These are phyloP conservation scores for Blastobasis adustella DNA, from an alignment of 2,888 invertebrate genomes.

Conservation along the genomic window DNA sequence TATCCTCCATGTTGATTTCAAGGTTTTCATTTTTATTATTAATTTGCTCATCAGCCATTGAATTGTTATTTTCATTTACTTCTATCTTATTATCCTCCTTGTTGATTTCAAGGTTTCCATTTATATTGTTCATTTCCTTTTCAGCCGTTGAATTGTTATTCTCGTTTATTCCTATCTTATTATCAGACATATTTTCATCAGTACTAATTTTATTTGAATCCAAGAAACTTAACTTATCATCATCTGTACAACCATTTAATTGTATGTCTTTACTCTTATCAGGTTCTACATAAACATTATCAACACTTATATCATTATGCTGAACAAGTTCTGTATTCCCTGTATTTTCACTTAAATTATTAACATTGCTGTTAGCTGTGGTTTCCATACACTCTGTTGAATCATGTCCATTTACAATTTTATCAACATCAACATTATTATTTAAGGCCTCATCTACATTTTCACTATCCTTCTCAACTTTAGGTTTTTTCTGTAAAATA, in stretches of 20 bases:
- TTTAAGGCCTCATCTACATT: neutral
- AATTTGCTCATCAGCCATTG: too few relatives aligned
- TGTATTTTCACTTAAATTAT: too few relatives aligned
- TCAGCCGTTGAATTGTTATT: neutral
- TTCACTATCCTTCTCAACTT: neutral
- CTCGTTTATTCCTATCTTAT: conserved; percentile 1
- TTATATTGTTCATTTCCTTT: too few relatives aligned
- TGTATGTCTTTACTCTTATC: neutral
- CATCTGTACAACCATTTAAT: neutral
- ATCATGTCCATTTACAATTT: too few relatives aligned
- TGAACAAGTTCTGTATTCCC: too few relatives aligned
- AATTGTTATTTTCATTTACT: too few relatives aligned
- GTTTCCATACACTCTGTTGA: too few relatives aligned
- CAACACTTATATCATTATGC: neutral
- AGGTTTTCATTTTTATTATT: neutral
- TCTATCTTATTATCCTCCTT: too few relatives aligned
- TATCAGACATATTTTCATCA: conserved; percentile 5
- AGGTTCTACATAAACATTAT: neutral
- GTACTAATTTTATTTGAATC: conserved; percentile 1
- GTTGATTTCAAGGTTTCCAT: too few relatives aligned
- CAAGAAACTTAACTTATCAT: neutral
- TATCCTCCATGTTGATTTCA: neutral
- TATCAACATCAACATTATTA: too few relatives aligned
- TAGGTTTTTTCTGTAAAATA: conserved; percentile 5
- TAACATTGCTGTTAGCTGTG: too few relatives aligned